Conservation (phyloP, 2,113 vertebrate species). For the Rynchops niger region DNA sequence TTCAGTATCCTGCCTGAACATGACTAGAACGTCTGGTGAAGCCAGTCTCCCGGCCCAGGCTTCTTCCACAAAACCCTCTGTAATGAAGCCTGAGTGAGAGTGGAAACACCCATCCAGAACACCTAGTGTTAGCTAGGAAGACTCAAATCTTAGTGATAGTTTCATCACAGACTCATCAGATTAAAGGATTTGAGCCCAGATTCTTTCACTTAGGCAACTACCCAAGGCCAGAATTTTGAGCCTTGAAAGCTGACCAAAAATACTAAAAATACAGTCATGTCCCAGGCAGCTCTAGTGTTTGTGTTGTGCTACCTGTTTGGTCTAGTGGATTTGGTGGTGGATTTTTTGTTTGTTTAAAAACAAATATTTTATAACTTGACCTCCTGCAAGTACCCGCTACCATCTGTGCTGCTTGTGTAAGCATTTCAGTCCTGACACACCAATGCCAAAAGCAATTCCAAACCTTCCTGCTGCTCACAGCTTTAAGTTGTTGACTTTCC, state of each 20-base stretch:
- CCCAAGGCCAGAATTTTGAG: background rate
- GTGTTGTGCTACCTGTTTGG: background rate
- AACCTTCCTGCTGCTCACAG: background rate
- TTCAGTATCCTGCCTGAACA: background rate
- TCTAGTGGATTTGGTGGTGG: background rate
- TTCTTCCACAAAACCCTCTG: background rate
- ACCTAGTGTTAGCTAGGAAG: background rate
- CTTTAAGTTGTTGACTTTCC: background rate
- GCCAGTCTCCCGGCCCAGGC: background rate
- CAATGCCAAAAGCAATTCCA: background rate
- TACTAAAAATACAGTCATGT: background rate
- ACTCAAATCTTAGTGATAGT: background rate
- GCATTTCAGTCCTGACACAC: background rate
- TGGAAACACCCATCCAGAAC: background rate
- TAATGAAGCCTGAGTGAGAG: background rate
- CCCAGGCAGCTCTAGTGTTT: background rate
- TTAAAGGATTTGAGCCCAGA: background rate
- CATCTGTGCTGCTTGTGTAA: background rate
- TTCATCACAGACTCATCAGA: background rate
- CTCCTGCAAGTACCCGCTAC: background rate
- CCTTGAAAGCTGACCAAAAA: background rate
- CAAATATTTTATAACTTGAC: background rate
- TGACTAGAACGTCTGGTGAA: background rate
- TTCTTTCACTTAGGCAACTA: background rate
- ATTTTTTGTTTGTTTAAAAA: background rate